Base-by-base conservation (phyloP, 1,140 invertebrate genomes). In the Watersipora subatra region DNA sequence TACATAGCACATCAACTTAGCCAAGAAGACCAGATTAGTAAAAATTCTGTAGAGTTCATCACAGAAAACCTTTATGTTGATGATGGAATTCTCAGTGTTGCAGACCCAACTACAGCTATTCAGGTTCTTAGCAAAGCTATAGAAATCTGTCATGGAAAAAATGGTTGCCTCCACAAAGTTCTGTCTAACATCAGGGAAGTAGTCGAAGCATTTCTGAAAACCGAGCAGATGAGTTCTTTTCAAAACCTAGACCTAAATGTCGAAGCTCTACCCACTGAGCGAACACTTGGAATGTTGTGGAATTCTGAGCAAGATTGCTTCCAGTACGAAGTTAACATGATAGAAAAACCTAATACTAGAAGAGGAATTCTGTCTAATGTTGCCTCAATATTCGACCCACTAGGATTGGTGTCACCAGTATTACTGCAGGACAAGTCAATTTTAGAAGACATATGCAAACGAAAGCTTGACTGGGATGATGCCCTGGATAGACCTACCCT, bases 61-160 rank as follows among this genome's bases (percentile, higher is more conserved):
- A 26, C 64, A 12, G 59, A 63, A 17, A 26, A 69, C 55, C 70
- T 70, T 26, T 72, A 72, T 27, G 69, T 72, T 1, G 70, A 72
- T 24, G 70, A 72, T 68, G 66, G 64, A 0, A 22, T 70, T 7
- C 62, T 58, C 1, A 64, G 56, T 15, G 61, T 67, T 15, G 56
- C 46, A 7, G 61, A 64, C 0, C 65, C 66, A 57, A 7, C 26
- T 17, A 68, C 67, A 34, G 67, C 68, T 15, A 65, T 63, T 17
- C n/a, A 28, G 7, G n/a, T 12, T 24, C 29, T 3, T n/a, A n/a
- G 29, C 25, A 22, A 28, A 20, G 34, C 22, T 2, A 28, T 15
- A 26, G 15, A 20, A 29, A 30, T n/a, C 20, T 63, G 28, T n/a
- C 3, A 46, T n/a, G 1, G 46, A 56, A 25, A 26, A 20, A 12